phyloP scores from a whole-genome alignment of 2,113 vertebrate species.

The Podocnemis expansa region DNA sequence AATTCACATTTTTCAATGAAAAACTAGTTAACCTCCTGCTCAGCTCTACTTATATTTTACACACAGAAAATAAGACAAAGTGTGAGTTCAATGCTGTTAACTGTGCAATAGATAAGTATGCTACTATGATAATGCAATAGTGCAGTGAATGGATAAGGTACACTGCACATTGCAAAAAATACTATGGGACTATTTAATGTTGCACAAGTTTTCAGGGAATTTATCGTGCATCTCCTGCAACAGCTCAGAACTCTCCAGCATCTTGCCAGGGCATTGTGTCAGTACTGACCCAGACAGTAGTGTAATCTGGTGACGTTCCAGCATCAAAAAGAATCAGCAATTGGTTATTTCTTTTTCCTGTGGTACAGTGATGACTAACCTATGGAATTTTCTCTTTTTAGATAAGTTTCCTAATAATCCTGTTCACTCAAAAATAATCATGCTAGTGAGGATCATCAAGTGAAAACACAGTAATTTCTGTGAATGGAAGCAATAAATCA shows the following conservation, averaged over 20 bases:
- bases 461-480: neutral
- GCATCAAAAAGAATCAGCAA: neutral
- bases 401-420: neutral
- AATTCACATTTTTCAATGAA: neutral
- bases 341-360: rapidly evolving
- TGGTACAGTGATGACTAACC: rapidly evolving
- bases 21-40: neutral
- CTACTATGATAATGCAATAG: neutral
- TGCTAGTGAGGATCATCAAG: neutral
- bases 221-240: neutral
- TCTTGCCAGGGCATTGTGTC: neutral
- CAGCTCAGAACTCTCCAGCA: neutral
- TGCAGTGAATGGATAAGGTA: neutral
- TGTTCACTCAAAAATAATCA: neutral
- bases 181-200: neutral
- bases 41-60: neutral
- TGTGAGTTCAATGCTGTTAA: neutral
- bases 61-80: neutral
- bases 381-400: neutral
- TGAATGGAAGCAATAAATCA: rapidly evolving
- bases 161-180: neutral
- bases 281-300: neutral
- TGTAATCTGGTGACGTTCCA: neutral
- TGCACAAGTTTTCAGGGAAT: neutral
- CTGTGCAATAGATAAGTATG: neutral